A percentile compares a stretch with the other conserved stretches of the same genome.
Conservation (phyloP, 2,113 vertebrate genomes). For the Engystomops pustulosus region DNA sequence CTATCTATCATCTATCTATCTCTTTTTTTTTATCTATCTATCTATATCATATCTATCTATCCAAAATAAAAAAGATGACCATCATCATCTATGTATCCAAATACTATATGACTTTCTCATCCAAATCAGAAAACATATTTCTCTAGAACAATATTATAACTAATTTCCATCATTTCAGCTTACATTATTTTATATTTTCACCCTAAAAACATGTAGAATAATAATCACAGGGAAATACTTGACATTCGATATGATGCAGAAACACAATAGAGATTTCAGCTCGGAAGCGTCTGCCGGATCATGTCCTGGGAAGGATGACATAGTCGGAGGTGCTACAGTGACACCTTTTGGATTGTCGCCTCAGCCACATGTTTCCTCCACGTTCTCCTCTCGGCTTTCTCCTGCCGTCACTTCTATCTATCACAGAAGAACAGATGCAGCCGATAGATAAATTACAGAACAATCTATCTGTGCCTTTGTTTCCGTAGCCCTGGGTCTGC, state of each 20-base stretch:
- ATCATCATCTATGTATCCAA: too few species aligned
- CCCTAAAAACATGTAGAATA: too few species aligned
- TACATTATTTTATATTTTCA: too few species aligned
- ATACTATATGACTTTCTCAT: too few species aligned
- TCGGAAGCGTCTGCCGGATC: not conserved
- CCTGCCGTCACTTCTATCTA: not conserved
- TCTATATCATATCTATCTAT: not conserved
- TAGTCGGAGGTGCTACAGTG: slow-evolving; percentile 74
- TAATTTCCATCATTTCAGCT: too few species aligned
- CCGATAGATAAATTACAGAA: not conserved
- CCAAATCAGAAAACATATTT: too few species aligned
- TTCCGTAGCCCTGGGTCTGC: not conserved
- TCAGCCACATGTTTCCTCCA: slow-evolving; percentile 64
- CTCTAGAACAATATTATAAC: too few species aligned
- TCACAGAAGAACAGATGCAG: not conserved
- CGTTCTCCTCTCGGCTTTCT: not conserved
- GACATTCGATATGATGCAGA: not conserved
- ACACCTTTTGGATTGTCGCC: slow-evolving; percentile 75
- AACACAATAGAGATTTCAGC: not conserved
- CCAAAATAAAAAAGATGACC: too few species aligned
- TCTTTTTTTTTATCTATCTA: not conserved
- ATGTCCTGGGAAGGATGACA: slow-evolving; percentile 49
- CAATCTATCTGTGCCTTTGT: not conserved
- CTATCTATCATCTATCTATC: not conserved
- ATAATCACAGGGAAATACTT: not conserved